Conservation (phyloP, 2,888 invertebrate genomes). For the Drosophila bunnanda region DNA sequence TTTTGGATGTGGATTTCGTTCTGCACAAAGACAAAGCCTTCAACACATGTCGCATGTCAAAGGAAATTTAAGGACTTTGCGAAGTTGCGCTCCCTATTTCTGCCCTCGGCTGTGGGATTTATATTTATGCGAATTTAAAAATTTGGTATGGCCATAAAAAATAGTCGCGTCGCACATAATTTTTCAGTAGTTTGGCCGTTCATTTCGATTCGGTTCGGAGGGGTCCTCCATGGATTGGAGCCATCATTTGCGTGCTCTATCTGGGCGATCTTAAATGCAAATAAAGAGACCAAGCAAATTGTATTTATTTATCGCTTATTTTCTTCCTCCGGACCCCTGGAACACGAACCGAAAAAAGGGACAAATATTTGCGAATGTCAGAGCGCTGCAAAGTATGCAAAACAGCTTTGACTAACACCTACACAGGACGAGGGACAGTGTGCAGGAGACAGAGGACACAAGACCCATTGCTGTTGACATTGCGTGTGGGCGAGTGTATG, state of each 20-base stretch:
- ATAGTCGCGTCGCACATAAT: slow-evolving; percentile 42
- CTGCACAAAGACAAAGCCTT: slow-evolving; percentile 74
- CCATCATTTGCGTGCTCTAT: slow-evolving; percentile 70
- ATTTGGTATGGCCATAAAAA: slow-evolving; percentile 35
- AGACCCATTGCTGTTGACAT: slow-evolving; percentile 35
- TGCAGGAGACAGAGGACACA: neutral
- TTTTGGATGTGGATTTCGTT: slow-evolving; percentile 47
- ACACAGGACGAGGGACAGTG: slow-evolving; percentile 29
- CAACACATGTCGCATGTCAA: slow-evolving; percentile 74
- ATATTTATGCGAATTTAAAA: slow-evolving; percentile 46
- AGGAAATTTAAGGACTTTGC: slow-evolving; percentile 67
- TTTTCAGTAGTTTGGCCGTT: slow-evolving; percentile 47
- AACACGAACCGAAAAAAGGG: slow-evolving; percentile 53
- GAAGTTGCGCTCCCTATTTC: neutral
- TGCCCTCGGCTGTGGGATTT: slow-evolving; percentile 10
- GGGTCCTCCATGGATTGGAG: slow-evolving; percentile 47
- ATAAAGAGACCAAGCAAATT: slow-evolving; percentile 71
- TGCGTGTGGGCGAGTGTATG: slow-evolving; percentile 23
- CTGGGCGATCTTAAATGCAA: slow-evolving; percentile 72
- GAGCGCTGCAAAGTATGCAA: slow-evolving; percentile 75
- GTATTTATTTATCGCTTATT: slow-evolving; percentile 81
- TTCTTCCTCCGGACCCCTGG: slow-evolving; percentile 58
- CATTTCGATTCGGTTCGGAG: slow-evolving; percentile 28
- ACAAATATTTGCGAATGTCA: slow-evolving; percentile 75
- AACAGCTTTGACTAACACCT: slow-evolving; percentile 75